Evolutionary conservation across 2,797 vertebrate genomes (phyloP).

Genomic region (Peromyscus attwateri): DNA sequence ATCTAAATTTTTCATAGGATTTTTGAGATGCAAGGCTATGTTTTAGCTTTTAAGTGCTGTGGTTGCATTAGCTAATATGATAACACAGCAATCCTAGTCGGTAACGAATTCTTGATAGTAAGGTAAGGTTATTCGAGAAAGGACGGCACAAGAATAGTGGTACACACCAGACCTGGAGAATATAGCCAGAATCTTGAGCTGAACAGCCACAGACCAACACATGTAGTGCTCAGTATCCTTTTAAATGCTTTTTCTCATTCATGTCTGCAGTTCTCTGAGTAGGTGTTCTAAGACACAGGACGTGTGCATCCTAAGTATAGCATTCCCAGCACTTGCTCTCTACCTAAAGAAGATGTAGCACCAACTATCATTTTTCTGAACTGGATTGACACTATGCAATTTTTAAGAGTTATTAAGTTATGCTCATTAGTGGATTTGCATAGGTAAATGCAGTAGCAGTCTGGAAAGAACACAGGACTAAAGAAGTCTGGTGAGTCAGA

Average conservation of each 20-base stretch:
- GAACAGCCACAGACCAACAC: background rate
- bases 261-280: background rate
- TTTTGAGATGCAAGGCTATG: background rate
- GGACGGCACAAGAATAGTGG: accelerated
- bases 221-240: background rate
- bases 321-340: slow-evolving; percentile 18
- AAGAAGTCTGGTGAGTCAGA: background rate
- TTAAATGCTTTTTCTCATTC: background rate
- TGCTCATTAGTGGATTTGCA: background rate
- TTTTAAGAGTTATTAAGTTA: slow-evolving; percentile 25
- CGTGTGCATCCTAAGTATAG: background rate
- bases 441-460: background rate
- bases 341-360: background rate
- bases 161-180: background rate
- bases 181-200: background rate
- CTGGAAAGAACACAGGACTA: background rate
- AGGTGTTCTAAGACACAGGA: background rate
- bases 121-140: background rate
- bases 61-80: background rate
- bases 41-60: background rate
- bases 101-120: background rate
- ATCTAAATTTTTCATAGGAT: background rate
- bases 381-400: background rate
- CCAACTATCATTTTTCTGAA: background rate
- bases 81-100: background rate